phyloP scores from a whole-genome alignment of 2,888 invertebrate species.

The Agriopis leucophaearia region DNA sequence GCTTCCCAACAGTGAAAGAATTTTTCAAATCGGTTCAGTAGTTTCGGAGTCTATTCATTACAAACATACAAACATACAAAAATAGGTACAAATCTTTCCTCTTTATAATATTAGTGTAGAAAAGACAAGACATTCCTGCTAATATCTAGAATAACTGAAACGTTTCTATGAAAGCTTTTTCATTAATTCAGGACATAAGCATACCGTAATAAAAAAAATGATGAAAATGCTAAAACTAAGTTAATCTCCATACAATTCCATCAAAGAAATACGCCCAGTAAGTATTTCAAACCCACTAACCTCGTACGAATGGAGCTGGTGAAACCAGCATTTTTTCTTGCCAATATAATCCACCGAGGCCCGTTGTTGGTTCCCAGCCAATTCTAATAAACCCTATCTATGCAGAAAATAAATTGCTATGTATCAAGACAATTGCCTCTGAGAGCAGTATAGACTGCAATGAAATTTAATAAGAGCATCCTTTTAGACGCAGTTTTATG shows the following conservation, averaged over 20 bases:
- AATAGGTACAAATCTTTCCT: too few species aligned
- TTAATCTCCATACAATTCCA: constrained; percentile 30
- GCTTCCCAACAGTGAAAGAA: too few species aligned
- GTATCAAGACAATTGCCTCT: constrained; percentile 43
- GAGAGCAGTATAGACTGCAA: constrained; percentile 42
- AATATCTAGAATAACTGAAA: not conserved
- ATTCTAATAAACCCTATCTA: constrained; percentile 66
- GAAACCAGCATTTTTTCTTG: constrained; percentile 67
- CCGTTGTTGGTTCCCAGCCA: constrained; percentile 64
- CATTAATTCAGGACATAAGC: not conserved
- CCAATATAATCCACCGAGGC: constrained; percentile 61
- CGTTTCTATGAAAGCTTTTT: constrained; percentile 2
- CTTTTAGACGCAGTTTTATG: constrained; percentile 26
- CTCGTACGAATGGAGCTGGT: constrained; percentile 51
- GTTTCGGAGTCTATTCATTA: too few species aligned
- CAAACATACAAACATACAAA: too few species aligned
- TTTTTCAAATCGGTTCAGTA: too few species aligned
- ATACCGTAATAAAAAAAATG: too few species aligned
- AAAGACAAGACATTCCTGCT: too few species aligned
- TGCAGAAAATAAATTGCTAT: constrained; percentile 66
- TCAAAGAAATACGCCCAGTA: constrained; percentile 33
- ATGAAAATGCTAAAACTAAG: constrained; percentile 21
- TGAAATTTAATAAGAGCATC: constrained; percentile 42
- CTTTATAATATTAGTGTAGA: too few species aligned
- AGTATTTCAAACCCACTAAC: constrained; percentile 38